phyloP scores from a whole-genome alignment of 2,888 invertebrate species.

The Alviniconcha strummeri region DNA sequence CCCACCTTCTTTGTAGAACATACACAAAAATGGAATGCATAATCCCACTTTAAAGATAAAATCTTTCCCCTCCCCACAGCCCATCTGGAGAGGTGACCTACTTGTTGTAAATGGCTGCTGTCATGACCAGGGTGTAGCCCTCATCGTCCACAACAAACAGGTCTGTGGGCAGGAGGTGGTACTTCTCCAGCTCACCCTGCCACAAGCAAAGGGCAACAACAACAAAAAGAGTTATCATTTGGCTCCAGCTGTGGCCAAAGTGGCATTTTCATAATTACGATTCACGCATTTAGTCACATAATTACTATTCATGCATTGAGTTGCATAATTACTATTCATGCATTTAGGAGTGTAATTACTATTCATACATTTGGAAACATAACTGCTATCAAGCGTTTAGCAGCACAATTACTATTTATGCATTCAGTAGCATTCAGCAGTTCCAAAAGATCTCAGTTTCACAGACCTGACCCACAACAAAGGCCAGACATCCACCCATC shows the following conservation, averaged over 20 bases:
- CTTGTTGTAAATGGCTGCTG: constrained; percentile 58
- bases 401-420: too few species aligned
- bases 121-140: constrained; percentile 63
- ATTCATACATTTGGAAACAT: too few species aligned
- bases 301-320: too few species aligned
- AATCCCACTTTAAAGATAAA: too few species aligned
- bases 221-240: neutral
- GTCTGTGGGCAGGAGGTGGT: constrained; percentile 56
- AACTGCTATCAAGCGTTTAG: too few species aligned
- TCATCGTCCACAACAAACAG: constrained; percentile 55
- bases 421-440: too few species aligned
- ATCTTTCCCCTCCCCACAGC: too few species aligned
- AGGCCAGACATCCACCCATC: neutral
- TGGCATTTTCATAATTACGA: neutral
- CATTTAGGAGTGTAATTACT: too few species aligned
- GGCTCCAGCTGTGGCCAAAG: neutral
- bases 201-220: constrained; percentile 13
- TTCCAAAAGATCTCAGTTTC: too few species aligned
- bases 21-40: too few species aligned
- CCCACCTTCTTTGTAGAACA: too few species aligned
- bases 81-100: neutral
- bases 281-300: neutral
- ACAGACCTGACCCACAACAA: neutral
- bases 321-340: too few species aligned
- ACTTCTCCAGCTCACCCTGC: constrained; percentile 54